These are phyloP conservation scores for Acestrorhynchus altus DNA, from an alignment of 2,797 vertebrate genomes.

Conservation along the genomic window DNA sequence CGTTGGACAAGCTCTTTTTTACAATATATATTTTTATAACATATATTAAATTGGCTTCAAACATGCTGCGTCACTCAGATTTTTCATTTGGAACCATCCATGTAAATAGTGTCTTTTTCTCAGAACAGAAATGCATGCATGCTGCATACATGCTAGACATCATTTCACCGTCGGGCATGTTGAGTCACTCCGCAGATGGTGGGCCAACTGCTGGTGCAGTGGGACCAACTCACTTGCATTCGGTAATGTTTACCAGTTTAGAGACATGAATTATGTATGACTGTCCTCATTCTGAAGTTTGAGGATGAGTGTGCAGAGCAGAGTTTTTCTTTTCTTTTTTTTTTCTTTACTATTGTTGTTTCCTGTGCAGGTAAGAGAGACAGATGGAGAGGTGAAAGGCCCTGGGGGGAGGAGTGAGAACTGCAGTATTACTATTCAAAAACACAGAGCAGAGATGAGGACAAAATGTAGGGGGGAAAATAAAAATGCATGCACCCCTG, in stretches of 20 bases:
- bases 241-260: constrained; percentile 25
- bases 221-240: constrained; percentile 25
- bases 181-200: constrained; percentile 43
- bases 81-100: not conserved
- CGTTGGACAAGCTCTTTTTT: too few relatives aligned
- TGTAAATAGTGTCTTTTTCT: not conserved
- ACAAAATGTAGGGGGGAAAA: not conserved
- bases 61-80: not conserved
- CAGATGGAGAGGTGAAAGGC: not conserved
- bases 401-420: not conserved
- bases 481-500: too few relatives aligned
- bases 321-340: constrained; percentile 6
- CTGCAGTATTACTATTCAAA: constrained; percentile 5
- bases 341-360: not conserved
- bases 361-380: not conserved
- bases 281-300: constrained; percentile 28
- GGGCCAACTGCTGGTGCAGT: constrained; percentile 16
- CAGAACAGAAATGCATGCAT: constrained; percentile 19
- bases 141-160: constrained; percentile 20
- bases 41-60: too few relatives aligned
- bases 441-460: not conserved
- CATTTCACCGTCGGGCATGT: constrained; percentile 20
- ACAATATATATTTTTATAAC: too few relatives aligned
- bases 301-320: not conserved
- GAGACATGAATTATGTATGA: constrained; percentile 40